Conservation (phyloP, 2,888 invertebrate genomes). For the Boloria selene region DNA sequence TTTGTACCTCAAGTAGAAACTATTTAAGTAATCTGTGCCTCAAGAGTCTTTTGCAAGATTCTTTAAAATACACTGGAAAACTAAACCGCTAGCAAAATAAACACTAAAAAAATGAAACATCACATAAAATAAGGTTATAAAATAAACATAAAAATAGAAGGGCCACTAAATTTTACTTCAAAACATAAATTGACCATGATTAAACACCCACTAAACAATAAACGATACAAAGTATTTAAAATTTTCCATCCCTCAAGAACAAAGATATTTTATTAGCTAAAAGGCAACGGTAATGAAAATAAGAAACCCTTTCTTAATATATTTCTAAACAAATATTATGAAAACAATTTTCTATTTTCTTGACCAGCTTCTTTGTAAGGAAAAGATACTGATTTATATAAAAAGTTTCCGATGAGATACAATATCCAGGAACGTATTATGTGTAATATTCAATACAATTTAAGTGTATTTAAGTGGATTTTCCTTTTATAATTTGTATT, state of each 20-base stretch:
- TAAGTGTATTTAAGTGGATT: too few relatives aligned
- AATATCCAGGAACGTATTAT: too few relatives aligned
- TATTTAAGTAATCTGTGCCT: too few relatives aligned
- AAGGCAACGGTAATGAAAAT: conserved; percentile 25
- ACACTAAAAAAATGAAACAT: too few relatives aligned
- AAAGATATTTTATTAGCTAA: conserved; percentile 22
- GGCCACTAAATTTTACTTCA: neutral
- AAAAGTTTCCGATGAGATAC: neutral
- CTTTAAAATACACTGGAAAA: too few relatives aligned
- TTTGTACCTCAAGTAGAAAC: too few relatives aligned
- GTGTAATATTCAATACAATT: too few relatives aligned
- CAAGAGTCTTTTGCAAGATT: too few relatives aligned
- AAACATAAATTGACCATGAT: conserved; percentile 17
- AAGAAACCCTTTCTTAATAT: conserved; percentile 26
- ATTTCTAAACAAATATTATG: conserved; percentile 26
- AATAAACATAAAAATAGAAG: neutral
- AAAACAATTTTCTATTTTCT: conserved; percentile 14
- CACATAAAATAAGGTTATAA: too few relatives aligned
- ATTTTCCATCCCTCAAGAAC: conserved; percentile 25
- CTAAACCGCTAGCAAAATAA: too few relatives aligned
- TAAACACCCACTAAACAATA: conserved; percentile 13
- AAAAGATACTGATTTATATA: conserved; percentile 8
- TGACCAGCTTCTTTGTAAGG: conserved; percentile 10
- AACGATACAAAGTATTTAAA: conserved; percentile 17
- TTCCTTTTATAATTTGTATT: too few relatives aligned